Percentiles rank a stretch among this genome's conserved stretches.
Evolutionary conservation across 1,140 invertebrate genomes (phyloP).

Genomic region (Drosophila gunungcola): DNA sequence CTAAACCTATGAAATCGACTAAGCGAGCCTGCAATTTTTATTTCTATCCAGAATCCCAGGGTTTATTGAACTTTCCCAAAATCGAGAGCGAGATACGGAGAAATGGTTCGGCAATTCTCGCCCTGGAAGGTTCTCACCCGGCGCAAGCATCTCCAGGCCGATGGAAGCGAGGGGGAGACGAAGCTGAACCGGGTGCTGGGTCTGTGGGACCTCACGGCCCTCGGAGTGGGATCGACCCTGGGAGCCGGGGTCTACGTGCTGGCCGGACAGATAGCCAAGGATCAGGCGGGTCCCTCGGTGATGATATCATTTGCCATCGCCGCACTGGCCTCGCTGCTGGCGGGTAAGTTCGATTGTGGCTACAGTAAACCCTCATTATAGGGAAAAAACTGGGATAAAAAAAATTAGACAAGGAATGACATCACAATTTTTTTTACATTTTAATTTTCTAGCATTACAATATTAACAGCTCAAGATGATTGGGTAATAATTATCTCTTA

Average conservation of each 20-base stretch:
- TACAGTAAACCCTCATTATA: neutral
- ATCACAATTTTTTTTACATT: no score
- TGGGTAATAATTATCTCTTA: no score
- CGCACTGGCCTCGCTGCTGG: slow-evolving; percentile 93
- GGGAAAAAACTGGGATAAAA: no score
- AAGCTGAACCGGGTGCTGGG: slow-evolving; percentile 87
- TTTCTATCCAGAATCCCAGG: slow-evolving; percentile 28
- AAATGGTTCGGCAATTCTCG: slow-evolving; percentile 66
- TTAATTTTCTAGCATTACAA: no score
- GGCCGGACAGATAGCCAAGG: slow-evolving; percentile 92
- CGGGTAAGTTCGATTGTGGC: slow-evolving; percentile 85
- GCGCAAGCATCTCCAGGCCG: slow-evolving; percentile 64
- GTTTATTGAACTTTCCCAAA: slow-evolving; percentile 56
- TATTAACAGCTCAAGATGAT: no score
- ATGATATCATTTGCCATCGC: slow-evolving; percentile 93
- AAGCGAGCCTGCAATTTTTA: slow-evolving; percentile 20
- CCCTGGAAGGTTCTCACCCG: slow-evolving; percentile 81
- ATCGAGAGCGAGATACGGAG: slow-evolving; percentile 11
- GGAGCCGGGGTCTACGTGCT: slow-evolving; percentile 96
- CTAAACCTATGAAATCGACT: slow-evolving; percentile 34
- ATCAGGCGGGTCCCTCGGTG: slow-evolving; percentile 92
- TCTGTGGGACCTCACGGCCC: slow-evolving; percentile 90
- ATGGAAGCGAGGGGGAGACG: slow-evolving; percentile 65
- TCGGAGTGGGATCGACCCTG: slow-evolving; percentile 94
- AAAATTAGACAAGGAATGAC: no score